Percentiles rank a stretch among this genome's conserved stretches.
These are phyloP conservation scores for Drosophila jambulina DNA, from an alignment of 1,140 invertebrate genomes.

Conservation along the genomic window DNA sequence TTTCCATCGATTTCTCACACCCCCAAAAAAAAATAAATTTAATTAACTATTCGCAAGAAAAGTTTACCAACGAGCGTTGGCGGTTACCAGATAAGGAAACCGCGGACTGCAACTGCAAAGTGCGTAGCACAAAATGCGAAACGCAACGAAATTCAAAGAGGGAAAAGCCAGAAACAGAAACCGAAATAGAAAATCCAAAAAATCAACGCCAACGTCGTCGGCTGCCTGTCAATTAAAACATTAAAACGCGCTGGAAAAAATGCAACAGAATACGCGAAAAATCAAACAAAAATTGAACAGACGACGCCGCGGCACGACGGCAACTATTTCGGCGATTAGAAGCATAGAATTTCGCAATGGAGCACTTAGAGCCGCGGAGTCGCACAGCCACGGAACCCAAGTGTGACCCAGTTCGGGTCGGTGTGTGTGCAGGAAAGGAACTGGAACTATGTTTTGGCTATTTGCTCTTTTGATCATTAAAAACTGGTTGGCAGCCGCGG, in stretches of 20 bases:
- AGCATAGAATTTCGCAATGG: constrained; percentile 81
- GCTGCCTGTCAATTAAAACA: constrained; percentile 81
- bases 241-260: constrained; percentile 72
- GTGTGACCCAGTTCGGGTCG: constrained; percentile 76
- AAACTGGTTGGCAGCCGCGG: constrained; percentile 64
- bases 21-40: constrained; percentile 13
- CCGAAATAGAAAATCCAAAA: constrained; percentile 28
- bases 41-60: constrained; percentile 13
- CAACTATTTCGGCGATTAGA: constrained; percentile 69
- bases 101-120: constrained; percentile 26
- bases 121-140: constrained; percentile 23
- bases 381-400: constrained; percentile 24
- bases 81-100: constrained; percentile 40
- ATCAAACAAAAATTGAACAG: constrained; percentile 27
- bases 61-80: constrained; percentile 28
- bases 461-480: constrained; percentile 77
- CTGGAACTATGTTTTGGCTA: constrained; percentile 61
- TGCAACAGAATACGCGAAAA: constrained; percentile 56
- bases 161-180: constrained; percentile 10
- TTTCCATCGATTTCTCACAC: background rate
- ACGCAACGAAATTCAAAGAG: constrained; percentile 22
- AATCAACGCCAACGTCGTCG: constrained; percentile 58
- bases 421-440: constrained; percentile 62
- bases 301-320: constrained; percentile 47
- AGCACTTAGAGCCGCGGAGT: constrained; percentile 68